Base-by-base conservation (phyloP, 92 coral and sea anemone genomes). In the Hydrozoanthus gracilis region DNA sequence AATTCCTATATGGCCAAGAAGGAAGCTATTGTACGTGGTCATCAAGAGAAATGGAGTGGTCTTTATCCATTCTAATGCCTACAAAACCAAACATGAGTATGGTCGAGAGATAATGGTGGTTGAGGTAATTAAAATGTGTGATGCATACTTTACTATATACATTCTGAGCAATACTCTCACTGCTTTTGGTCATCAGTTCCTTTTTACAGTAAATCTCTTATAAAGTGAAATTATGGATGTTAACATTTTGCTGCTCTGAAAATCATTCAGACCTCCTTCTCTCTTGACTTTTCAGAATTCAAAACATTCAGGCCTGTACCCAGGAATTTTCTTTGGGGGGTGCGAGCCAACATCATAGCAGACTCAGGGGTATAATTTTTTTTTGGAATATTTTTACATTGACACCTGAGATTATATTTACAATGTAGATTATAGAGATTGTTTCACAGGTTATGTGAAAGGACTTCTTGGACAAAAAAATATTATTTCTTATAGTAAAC, bases 321-420 rank as follows among this genome's bases (percentile, higher is more conserved):
- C 72, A 67, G 72, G 72, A 67, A 67, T 67, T 67, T 67, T 67
- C 72, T 67, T 67, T 67, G 72, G 72, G 72, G 72, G 72, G 72
- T 67, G 72, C 72, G 72, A 67, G 72, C 72, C 72, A 67, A 67
- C 72, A 67, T 67, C 72, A n/a, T 67, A 27, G 35, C 35, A 2
- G 35, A 27, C 35, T 27, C 35, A 27, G 35, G 35, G 35, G 35
- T 27, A 27, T 27, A 27, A 27, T 27, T 27, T 27, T 27, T 27
- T 27, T 27, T 27, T 27, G 35, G 35, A 27, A 27, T 27, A 27
- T 27, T 27, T 27, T 27, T 27, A 27, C 35, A 27, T 27, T 27
- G 35, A 27, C 35, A 27, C 35, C 35, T 27, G 35, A 27, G 35
- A 27, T 27, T 27, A 27, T 27, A 27, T 27, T 27, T 27, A 27